A percentile compares a stretch with the other conserved stretches of the same genome.
Evolutionary conservation across 2,113 vertebrate genomes (phyloP).

Genomic region (Callopanchax toddi): DNA sequence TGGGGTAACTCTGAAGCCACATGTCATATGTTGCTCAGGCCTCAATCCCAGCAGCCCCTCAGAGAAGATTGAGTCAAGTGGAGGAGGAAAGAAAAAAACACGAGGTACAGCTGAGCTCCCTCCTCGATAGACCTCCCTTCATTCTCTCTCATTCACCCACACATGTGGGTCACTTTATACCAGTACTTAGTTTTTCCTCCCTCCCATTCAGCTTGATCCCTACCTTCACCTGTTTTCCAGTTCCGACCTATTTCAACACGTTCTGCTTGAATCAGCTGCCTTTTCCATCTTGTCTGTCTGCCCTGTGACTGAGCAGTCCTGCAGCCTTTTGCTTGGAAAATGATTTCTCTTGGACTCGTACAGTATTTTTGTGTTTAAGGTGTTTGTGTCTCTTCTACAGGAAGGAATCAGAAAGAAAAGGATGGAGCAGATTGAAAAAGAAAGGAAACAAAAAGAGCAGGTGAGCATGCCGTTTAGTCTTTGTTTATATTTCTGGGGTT

Average conservation of each 20-base stretch:
- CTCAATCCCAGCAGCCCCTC: conserved; percentile 77
- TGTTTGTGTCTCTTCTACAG: conserved; percentile 74
- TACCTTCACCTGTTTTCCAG: background rate
- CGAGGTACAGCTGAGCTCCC: conserved; percentile 84
- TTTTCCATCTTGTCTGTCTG: conserved; percentile 38
- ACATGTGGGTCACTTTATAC: conserved; percentile 16
- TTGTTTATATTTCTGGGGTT: background rate
- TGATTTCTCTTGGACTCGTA: background rate
- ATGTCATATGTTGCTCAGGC: conserved; percentile 88
- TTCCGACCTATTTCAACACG: background rate
- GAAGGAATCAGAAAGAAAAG: conserved; percentile 85
- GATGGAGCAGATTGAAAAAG: conserved; percentile 86
- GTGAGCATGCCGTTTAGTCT: conserved; percentile 58
- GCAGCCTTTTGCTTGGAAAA: conserved; percentile 14
- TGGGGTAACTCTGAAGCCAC: conserved; percentile 78
- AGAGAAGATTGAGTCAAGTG: conserved; percentile 86
- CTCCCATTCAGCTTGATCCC: conserved; percentile 18
- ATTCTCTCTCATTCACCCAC: conserved; percentile 18
- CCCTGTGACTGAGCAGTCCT: conserved; percentile 32
- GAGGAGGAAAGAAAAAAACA: conserved; percentile 90
- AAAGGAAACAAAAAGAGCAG: conserved; percentile 90
- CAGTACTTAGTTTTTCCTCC: conserved; percentile 14
- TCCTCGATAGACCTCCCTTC: background rate
- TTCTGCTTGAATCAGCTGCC: conserved; percentile 24
- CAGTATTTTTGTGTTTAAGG: conserved; percentile 11